Conservation (phyloP, 2,888 invertebrate species). For the Osmoderma eremita region DNA sequence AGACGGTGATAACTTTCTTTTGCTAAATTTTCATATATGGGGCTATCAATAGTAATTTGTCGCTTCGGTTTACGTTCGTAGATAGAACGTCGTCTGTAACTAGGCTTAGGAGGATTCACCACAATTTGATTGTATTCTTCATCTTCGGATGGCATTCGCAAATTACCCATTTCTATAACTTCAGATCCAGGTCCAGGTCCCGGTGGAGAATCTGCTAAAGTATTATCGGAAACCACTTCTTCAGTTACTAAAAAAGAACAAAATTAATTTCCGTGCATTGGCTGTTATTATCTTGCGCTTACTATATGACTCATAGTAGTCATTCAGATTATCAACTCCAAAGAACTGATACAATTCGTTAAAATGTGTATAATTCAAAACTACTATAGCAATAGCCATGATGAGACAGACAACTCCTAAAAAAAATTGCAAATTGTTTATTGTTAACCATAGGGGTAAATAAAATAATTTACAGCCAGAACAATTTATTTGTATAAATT, state of each 20-base stretch:
- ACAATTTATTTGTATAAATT: no score
- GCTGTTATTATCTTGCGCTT: neutral
- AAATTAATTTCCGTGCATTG: neutral
- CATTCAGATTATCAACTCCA: constrained; percentile 65
- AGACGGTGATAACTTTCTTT: constrained; percentile 5
- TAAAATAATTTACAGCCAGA: no score
- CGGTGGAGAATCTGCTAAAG: neutral
- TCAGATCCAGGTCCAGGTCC: neutral
- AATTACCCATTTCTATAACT: constrained; percentile 6
- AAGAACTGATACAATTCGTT: constrained; percentile 64
- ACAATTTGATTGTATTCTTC: constrained; percentile 24
- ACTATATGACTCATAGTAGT: constrained; percentile 64
- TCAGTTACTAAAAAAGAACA: constrained; percentile 10
- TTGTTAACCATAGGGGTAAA: no score
- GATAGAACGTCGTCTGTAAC: constrained; percentile 20
- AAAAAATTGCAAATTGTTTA: constrained; percentile 34
- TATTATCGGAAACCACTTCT: constrained; percentile 4
- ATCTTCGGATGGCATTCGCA: neutral
- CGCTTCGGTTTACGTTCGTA: constrained; percentile 25
- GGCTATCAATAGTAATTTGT: constrained; percentile 5
- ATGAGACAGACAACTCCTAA: constrained; percentile 65
- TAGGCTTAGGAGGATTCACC: constrained; percentile 16
- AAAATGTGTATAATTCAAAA: constrained; percentile 64
- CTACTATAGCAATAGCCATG: constrained; percentile 61
- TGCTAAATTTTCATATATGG: constrained; percentile 30